Conservation (phyloP, 1,140 invertebrate species). For the Drosophila albomicans region DNA sequence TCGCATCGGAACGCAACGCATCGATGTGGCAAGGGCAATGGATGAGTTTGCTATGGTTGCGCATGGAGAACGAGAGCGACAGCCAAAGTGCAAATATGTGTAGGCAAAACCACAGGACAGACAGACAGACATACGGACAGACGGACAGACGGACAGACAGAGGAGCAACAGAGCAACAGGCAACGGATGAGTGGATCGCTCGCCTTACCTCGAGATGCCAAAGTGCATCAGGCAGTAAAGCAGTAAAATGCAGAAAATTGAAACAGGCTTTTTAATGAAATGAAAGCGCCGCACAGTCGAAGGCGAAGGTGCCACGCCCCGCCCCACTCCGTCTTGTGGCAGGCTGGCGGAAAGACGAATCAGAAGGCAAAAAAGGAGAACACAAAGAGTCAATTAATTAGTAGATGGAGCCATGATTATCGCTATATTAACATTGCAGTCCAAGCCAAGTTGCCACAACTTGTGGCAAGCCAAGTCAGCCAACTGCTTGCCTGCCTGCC, state of each 20-base stretch:
- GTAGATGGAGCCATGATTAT: slow-evolving; percentile 83
- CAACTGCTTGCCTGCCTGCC: background rate
- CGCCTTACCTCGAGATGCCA: slow-evolving; percentile 71
- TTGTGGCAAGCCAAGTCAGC: slow-evolving; percentile 10
- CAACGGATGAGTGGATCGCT: slow-evolving; percentile 36
- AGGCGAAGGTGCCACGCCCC: slow-evolving; percentile 12
- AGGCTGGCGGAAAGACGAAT: slow-evolving; percentile 13
- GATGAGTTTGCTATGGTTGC: slow-evolving; percentile 8
- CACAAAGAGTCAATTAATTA: slow-evolving; percentile 85
- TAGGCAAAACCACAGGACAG: slow-evolving; percentile 50
- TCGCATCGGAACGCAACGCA: too few species aligned
- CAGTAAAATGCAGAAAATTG: slow-evolving; percentile 84
- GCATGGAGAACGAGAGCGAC: slow-evolving; percentile 11
- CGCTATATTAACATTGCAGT: slow-evolving; percentile 77
- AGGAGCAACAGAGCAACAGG: background rate
- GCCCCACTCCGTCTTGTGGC: background rate
- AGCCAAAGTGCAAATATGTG: slow-evolving; percentile 77
- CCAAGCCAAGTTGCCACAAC: slow-evolving; percentile 8
- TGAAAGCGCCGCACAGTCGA: slow-evolving; percentile 65
- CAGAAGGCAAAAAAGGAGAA: slow-evolving; percentile 52
- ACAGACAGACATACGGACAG: slow-evolving; percentile 8
- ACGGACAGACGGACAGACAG: background rate
- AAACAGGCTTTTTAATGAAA: slow-evolving; percentile 84
- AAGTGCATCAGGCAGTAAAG: slow-evolving; percentile 84
- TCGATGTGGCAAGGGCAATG: slow-evolving; percentile 3